phyloP scores from a whole-genome alignment of 1,140 invertebrate species.

The Caerostris extrusa region DNA sequence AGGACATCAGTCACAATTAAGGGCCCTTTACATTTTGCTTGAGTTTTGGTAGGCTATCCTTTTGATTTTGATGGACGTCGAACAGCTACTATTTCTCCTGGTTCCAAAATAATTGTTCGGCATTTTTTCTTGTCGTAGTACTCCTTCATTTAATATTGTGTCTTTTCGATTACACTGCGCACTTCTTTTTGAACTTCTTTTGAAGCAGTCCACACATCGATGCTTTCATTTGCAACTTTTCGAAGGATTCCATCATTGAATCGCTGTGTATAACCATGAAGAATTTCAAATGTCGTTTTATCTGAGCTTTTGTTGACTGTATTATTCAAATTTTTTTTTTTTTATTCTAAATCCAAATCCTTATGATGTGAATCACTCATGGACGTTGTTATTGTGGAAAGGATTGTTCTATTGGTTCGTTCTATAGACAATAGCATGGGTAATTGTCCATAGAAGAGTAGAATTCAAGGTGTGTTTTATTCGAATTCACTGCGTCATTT shows the following conservation, averaged over 20 bases:
- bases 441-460: no score
- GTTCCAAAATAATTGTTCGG: neutral
- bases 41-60: conserved; percentile 20
- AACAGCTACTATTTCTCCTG: neutral
- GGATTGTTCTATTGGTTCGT: no score
- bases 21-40: neutral
- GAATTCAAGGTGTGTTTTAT: no score
- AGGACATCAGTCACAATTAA: neutral
- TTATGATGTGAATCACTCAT: no score
- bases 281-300: conserved; percentile 40
- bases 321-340: no score
- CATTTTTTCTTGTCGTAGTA: neutral
- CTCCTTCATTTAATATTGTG: neutral
- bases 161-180: neutral
- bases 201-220: neutral
- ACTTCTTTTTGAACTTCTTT: neutral
- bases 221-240: neutral
- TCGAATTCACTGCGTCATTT: no score
- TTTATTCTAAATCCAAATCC: no score
- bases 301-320: neutral
- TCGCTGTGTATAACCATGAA: neutral
- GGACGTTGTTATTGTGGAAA: no score
- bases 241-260: conserved; percentile 13
- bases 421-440: no score
- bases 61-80: neutral